Evolutionary conservation across 2,888 invertebrate genomes (phyloP), one percentile per base, ranked within the genome.

Genomic region (Perizoma affinitatum): DNA sequence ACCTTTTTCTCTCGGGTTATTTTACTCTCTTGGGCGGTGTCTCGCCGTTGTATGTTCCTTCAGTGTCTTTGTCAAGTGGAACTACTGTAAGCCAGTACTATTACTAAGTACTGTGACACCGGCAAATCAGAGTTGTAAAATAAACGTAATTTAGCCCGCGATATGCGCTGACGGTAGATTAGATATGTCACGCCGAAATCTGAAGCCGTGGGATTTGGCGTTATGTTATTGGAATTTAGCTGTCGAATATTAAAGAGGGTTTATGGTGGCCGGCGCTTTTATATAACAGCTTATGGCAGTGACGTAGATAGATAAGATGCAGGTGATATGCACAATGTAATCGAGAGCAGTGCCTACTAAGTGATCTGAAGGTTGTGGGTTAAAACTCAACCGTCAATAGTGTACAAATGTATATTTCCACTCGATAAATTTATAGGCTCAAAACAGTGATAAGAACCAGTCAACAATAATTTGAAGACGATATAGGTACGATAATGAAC

Each of bases 81-180:
- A 49, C 33, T 49, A 48, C 48, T n/a, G 44, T 44, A 36, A n/a
- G 11, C 33, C 22, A 42, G 0, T 5, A 10, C 56, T 45, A 33
- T 10, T 11, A 45, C 8, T 47, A 38, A 5, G 6, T 7, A 46
- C 61, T 61, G 38, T 53, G 57, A 6, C 49, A 40, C 82, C 83
- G 77, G 76, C 83, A 92, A 92, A 92, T 92, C 92, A 92, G 84
- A 90, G 90, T 80, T 84, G 84, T 92, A 92, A 92, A 92, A 92
- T 90, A 91, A 86, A 86, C 84, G 87, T 88, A 90, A 92, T 91
- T 91, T 90, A 75, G 87, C 82, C 77, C 72, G 75, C 79, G 88
- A 90, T 90, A 90, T 66, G 74, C 74, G 74, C 76, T 83, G 86
- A 85, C 85, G 80, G 60, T 47, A 63, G 90, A 90, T 92, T 83